A percentile compares a stretch with the other conserved stretches of the same genome.
These are phyloP conservation scores for Dasyornis broadbenti DNA, from an alignment of 2,113 vertebrate species.

Conservation along the genomic window DNA sequence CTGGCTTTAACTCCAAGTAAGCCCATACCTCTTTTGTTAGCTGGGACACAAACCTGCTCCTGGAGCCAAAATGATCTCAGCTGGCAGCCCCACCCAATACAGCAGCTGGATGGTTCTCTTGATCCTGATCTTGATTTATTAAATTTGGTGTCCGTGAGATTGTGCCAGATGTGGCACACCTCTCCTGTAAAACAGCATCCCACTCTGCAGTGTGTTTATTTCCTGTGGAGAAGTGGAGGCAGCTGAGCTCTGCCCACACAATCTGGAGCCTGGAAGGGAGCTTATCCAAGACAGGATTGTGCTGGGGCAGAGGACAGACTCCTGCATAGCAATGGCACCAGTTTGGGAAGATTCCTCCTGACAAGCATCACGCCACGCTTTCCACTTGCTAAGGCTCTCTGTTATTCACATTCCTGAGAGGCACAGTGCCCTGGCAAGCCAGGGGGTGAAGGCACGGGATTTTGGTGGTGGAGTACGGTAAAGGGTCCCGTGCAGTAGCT, in stretches of 20 bases:
- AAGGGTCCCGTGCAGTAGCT: neutral
- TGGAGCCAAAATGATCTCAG: constrained; percentile 11
- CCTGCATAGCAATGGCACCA: neutral
- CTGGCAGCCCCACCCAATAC: constrained; percentile 2
- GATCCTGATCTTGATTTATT: neutral
- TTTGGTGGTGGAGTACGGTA: neutral
- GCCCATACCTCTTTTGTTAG: neutral
- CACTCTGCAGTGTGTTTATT: neutral
- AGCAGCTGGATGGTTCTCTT: neutral
- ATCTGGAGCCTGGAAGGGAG: neutral
- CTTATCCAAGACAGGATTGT: neutral
- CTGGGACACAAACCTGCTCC: neutral
- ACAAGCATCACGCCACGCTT: neutral
- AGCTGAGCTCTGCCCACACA: neutral
- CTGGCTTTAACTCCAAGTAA: neutral
- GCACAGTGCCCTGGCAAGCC: neutral
- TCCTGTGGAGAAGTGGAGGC: neutral
- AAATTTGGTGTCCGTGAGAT: neutral
- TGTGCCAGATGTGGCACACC: neutral
- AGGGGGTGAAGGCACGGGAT: neutral
- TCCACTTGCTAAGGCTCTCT: neutral
- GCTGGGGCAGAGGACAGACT: neutral
- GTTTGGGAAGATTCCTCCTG: neutral
- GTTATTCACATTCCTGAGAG: neutral
- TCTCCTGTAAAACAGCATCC: neutral